Conservation (phyloP, 2,888 invertebrate genomes). For the Syrphus vitripennis region DNA sequence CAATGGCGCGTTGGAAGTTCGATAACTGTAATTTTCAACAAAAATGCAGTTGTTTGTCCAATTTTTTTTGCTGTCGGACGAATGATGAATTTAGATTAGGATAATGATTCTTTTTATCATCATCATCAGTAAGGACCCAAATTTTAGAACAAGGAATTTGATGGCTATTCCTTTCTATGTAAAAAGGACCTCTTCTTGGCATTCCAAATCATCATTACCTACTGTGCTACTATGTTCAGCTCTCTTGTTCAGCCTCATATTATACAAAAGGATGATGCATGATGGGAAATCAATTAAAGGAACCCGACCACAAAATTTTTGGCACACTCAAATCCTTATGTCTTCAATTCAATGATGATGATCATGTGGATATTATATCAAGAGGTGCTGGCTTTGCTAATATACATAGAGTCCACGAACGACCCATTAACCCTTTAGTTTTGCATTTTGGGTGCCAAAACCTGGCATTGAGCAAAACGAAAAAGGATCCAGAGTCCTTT, state of each 20-base stretch:
- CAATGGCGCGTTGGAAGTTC: conserved; percentile 30
- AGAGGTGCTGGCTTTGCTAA: conserved; percentile 50
- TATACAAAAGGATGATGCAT: conserved; percentile 11
- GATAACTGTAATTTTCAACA: conserved; percentile 63
- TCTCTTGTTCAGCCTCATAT: neutral
- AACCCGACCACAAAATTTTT: conserved; percentile 34
- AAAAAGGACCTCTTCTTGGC: conserved; percentile 2
- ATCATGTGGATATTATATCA: conserved; percentile 27
- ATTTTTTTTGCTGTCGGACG: conserved; percentile 36
- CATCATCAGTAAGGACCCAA: neutral
- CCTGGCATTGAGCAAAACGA: conserved; percentile 12
- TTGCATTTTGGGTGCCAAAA: conserved; percentile 64
- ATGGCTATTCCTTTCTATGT: neutral
- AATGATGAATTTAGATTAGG: conserved; percentile 66
- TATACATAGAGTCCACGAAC: conserved; percentile 41
- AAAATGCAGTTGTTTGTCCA: conserved; percentile 63
- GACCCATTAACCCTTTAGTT: conserved; percentile 68
- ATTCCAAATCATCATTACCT: conserved; percentile 42
- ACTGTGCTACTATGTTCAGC: neutral
- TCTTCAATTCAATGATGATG: conserved; percentile 24
- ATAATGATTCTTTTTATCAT: conserved; percentile 48
- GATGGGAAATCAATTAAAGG: conserved; percentile 61
- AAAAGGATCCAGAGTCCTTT: conserved; percentile 9
- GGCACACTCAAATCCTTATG: conserved; percentile 45
- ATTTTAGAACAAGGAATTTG: neutral